These are phyloP conservation scores for Dendrolimus kikuchii DNA, from an alignment of 1,140 invertebrate species.

Conservation along the genomic window DNA sequence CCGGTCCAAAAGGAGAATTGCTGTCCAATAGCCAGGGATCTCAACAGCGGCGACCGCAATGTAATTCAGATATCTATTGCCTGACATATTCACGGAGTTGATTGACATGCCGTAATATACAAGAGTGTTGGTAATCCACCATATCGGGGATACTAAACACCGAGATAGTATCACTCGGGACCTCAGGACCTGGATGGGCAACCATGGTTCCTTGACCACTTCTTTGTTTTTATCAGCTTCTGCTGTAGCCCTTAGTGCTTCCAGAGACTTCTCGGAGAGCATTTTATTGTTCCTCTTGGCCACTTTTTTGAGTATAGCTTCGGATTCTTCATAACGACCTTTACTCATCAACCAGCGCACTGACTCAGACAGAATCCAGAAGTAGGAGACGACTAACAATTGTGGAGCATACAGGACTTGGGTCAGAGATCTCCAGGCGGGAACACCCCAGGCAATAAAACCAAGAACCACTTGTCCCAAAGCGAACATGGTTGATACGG, in stretches of 20 bases:
- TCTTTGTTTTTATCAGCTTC: slow-evolving; percentile 38
- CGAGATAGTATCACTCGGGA: slow-evolving; percentile 74
- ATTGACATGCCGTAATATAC: slow-evolving; percentile 88
- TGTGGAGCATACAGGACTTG: slow-evolving; percentile 80
- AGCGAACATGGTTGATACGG: slow-evolving; percentile 80
- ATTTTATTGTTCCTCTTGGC: slow-evolving; percentile 78
- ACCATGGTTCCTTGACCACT: slow-evolving; percentile 49
- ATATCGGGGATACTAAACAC: slow-evolving; percentile 78
- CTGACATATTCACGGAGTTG: slow-evolving; percentile 84
- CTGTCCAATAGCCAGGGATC: slow-evolving; percentile 80
- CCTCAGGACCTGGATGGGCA: slow-evolving; percentile 72
- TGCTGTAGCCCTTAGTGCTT: slow-evolving; percentile 41
- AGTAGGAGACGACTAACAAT: slow-evolving; percentile 77
- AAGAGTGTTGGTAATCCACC: slow-evolving; percentile 82
- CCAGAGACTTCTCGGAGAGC: slow-evolving; percentile 73
- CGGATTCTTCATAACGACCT: slow-evolving; percentile 73
- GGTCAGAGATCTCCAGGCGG: slow-evolving; percentile 81
- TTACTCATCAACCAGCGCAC: slow-evolving; percentile 86
- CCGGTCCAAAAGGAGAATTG: slow-evolving; percentile 45
- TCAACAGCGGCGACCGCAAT: slow-evolving; percentile 79
- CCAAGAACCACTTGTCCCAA: slow-evolving; percentile 81
- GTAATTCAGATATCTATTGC: slow-evolving; percentile 79
- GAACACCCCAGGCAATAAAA: slow-evolving; percentile 78
- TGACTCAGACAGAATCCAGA: slow-evolving; percentile 78
- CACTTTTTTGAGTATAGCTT: slow-evolving; percentile 74